Evolutionary conservation across 2,113 vertebrate species (phyloP).

Genomic region (Syngnathus scovelli): DNA sequence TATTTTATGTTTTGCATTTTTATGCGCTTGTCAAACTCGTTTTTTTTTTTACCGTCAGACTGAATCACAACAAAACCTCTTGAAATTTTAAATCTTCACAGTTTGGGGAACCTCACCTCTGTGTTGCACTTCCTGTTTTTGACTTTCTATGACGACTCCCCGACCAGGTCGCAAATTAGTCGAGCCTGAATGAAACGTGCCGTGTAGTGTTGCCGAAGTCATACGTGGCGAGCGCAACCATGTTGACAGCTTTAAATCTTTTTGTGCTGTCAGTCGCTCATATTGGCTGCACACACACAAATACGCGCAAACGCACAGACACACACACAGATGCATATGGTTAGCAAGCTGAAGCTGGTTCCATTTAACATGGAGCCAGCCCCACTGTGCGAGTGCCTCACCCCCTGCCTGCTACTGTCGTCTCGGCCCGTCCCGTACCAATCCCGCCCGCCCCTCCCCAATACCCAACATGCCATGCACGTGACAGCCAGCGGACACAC

Average conservation of each 20-base stretch:
- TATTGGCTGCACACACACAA: conserved; percentile 50
- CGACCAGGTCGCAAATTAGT: not conserved
- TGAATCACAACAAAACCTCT: not conserved
- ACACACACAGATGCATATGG: conserved; percentile 61
- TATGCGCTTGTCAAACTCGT: not conserved
- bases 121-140: not conserved
- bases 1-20: conserved; percentile 1
- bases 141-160: not conserved
- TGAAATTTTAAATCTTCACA: not conserved
- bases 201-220: not conserved
- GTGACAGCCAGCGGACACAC: conserved; percentile 25
- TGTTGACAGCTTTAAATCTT: conserved; percentile 49
- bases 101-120: not conserved
- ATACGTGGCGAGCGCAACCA: not conserved
- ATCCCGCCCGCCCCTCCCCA: too few relatives aligned
- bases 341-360: conserved; percentile 70
- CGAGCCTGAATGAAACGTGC: not conserved
- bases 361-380: conserved; percentile 71
- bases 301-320: conserved; percentile 35
- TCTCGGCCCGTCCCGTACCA: conserved; percentile 23
- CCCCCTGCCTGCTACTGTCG: conserved; percentile 65
- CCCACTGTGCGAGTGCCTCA: conserved; percentile 67
- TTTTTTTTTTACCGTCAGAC: not conserved
- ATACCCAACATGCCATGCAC: conserved; percentile 23
- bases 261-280: conserved; percentile 40